A percentile compares a stretch with the other conserved stretches of the same genome.
These are phyloP conservation scores for Melanotaenia maccullochi DNA, from an alignment of 2,797 vertebrate genomes.

Conservation along the genomic window DNA sequence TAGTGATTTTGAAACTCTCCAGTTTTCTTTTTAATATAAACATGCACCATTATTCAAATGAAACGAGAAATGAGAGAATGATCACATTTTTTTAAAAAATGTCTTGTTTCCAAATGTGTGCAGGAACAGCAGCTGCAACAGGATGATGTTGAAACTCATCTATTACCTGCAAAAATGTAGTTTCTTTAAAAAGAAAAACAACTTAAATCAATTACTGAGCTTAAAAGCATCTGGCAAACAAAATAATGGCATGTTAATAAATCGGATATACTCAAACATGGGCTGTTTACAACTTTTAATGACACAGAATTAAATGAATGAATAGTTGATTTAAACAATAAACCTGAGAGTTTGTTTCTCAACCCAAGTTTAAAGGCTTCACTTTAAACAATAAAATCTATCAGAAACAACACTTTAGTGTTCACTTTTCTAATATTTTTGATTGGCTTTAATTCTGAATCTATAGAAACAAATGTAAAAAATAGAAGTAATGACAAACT, in stretches of 20 bases:
- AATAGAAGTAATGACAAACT: slow-evolving; percentile 4
- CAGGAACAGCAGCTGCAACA: slow-evolving; percentile 15
- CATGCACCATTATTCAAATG: neutral
- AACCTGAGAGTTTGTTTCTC: neutral
- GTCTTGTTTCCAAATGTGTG: slow-evolving; percentile 22
- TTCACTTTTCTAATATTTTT: slow-evolving; percentile 10
- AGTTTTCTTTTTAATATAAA: slow-evolving; percentile 43
- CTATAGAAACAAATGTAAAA: slow-evolving; percentile 16
- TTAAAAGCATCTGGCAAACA: neutral
- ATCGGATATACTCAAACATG: neutral
- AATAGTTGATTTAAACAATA: neutral
- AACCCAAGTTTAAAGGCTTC: neutral
- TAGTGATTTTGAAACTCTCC: neutral
- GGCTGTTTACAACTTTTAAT: neutral
- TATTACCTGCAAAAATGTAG: slow-evolving; percentile 1
- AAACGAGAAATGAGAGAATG: slow-evolving; percentile 61
- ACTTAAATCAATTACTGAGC: slow-evolving; percentile 23
- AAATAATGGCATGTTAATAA: slow-evolving; percentile 4
- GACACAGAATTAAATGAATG: neutral
- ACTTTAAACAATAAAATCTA: slow-evolving; percentile 14
- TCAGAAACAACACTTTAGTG: neutral
- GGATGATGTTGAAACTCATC: slow-evolving; percentile 2
- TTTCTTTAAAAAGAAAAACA: neutral
- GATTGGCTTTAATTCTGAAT: neutral
- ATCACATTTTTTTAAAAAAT: neutral